Base-by-base conservation (phyloP, 2,888 invertebrate species). In the Eristalis pertinax region DNA sequence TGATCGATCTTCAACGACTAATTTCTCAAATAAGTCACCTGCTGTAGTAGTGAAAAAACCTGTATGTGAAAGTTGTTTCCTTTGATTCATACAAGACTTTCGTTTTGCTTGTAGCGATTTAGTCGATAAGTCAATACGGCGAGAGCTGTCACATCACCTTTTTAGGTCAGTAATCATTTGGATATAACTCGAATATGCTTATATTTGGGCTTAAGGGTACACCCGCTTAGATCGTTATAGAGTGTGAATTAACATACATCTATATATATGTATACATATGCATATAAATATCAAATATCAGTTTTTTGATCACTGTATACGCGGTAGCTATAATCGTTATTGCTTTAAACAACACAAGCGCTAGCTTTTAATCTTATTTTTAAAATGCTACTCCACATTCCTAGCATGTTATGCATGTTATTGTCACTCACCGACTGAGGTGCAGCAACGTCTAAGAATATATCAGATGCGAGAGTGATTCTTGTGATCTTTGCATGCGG, bases 401-500 rank as follows among this genome's bases (percentile, higher is more conserved):
- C 64, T 65, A 60, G 60, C 73, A 43, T 79, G 58, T 67, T 79
- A 58, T 50, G n/a, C 43, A 50, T 50, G 50, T 50, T 50, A 2
- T 60, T 60, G 60, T 79, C 41, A 41, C 60, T 19, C 22, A 5
- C 13, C 29, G 29, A 24, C 22, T 38, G 56, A 35, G 29, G 26
- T 63, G 41, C 67, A 60, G 76, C 43, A 68, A 38, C 32, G 64
- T 79, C 65, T 60, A 73, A 79, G 60, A 79, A 67, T 64, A 72
- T 73, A 60, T 35, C 35, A 8, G 15, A 24, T 29, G 5, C 4
- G 60, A 24, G 29, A 58, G 78, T 29, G 65, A 62, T 62, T 65
- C 22, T 38, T 60, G 29, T 68, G 67, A 79, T 79, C 83, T 84
- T 72, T 74, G 78, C 79, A 84, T 79, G 83, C 74, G 83, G 78